Base-by-base conservation (phyloP, 2,797 vertebrate species). In the Clarias laeviceps region DNA sequence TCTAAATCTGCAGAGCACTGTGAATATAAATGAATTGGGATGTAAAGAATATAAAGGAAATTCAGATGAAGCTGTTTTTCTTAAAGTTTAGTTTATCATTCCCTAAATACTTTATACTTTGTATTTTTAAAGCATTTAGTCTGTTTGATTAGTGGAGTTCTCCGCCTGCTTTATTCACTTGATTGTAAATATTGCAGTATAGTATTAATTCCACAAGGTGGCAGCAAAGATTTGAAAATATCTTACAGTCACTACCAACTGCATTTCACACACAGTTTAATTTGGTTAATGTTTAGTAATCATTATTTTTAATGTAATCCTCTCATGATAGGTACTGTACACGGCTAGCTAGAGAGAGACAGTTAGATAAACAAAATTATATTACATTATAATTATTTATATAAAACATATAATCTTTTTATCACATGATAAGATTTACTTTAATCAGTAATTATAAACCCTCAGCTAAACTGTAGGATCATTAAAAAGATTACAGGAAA, bases 211-310 rank as follows among this genome's bases (percentile, higher is more conserved):
- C 85, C 89, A 88, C 68, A 17, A 50, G 77, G 40, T 32, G 87
- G 62, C 73, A 76, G 78, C n/a, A 89, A 14, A 84, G 54, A 37
- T 29, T 59, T 84, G 11, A 61, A 59, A 85, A 72, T 57, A 32
- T 2, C 3, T 1, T 64, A 1, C 27, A 20, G 4, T 59, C 40
- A 59, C 14, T 57, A 5, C 7, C 32, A 29, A 6, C 76, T 70
- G 15, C 34, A 70, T 62, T 32, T 57, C 27, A 14, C 2, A 1
- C 54, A 50, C 37, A 59, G 17, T 29, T 1, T 70, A 17, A 32
- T 32, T 57, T 5, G 76, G 20, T 15, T 11, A 50, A 50, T 50
- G 45, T 50, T 50, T 50, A 40, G 20, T 17, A 6, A 15, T 61
- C 11, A 77, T 59, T 34, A 22, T 61, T 34, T 5, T 20, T 14